A percentile compares a stretch with the other conserved stretches of the same genome.
Conservation (phyloP, 2,888 invertebrate genomes). For the Melipona bicolor region DNA sequence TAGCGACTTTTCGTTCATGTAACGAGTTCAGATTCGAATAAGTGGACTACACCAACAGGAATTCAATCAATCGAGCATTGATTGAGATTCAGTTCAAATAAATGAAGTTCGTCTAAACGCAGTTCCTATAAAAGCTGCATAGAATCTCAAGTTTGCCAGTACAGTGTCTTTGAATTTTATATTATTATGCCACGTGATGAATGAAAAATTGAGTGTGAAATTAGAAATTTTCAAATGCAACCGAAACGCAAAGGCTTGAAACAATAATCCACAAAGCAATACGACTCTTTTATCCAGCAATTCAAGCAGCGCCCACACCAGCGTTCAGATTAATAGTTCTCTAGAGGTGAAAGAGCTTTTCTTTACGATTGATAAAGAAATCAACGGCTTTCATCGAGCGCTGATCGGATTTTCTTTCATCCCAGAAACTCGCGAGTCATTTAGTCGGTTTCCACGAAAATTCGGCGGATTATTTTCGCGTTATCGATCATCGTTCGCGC, state of each 20-base stretch:
- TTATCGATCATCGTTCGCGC: slow-evolving; percentile 16
- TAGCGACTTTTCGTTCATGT: too few species aligned
- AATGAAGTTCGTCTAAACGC: too few species aligned
- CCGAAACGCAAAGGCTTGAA: neutral
- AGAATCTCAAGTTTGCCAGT: too few species aligned
- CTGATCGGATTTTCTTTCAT: slow-evolving; percentile 37
- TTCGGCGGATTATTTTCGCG: neutral
- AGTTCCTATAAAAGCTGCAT: too few species aligned
- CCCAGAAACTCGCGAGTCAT: slow-evolving; percentile 27
- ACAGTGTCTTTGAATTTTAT: too few species aligned
- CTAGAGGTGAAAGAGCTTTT: slow-evolving; percentile 10
- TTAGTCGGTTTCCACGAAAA: slow-evolving; percentile 24
- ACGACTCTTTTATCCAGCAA: slow-evolving; percentile 5
- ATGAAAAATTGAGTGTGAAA: neutral
- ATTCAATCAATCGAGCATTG: too few species aligned
- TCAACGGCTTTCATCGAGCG: slow-evolving; percentile 25
- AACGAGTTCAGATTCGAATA: too few species aligned
- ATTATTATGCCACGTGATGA: neutral
- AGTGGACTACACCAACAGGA: too few species aligned
- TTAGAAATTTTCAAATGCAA: neutral
- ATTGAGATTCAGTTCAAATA: too few species aligned
- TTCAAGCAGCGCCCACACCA: neutral
- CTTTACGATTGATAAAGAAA: slow-evolving; percentile 42
- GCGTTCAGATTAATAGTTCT: slow-evolving; percentile 31
- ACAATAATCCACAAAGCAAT: neutral